phyloP scores from a whole-genome alignment of 92 coral and sea anemone genomes.

The Anthopleura xanthogrammica region DNA sequence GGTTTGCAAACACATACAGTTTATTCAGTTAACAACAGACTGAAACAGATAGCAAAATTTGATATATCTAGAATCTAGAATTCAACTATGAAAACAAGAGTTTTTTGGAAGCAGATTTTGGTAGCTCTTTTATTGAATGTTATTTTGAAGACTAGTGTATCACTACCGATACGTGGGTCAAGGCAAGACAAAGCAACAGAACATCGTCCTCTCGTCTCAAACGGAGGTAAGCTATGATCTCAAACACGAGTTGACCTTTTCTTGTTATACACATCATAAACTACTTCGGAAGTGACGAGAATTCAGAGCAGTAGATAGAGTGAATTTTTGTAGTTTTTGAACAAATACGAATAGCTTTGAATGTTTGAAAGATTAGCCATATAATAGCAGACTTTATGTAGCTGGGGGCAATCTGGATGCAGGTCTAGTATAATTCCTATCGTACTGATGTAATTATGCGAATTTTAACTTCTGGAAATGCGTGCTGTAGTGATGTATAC shows the following conservation, averaged over 20 bases:
- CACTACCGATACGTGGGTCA: neutral
- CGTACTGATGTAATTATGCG: neutral
- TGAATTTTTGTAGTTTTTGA: too few relatives aligned
- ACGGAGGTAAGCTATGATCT: neutral
- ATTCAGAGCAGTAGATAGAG: too few relatives aligned
- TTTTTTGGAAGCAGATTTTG: neutral
- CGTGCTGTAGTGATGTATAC: neutral
- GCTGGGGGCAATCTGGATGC: too few relatives aligned
- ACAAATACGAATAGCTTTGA: too few relatives aligned
- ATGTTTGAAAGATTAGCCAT: too few relatives aligned
- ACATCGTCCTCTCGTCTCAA: neutral
- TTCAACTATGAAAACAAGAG: conserved; percentile 1
- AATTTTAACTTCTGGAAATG: neutral
- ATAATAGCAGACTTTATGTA: too few relatives aligned
- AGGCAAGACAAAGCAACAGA: neutral
- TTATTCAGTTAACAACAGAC: neutral
- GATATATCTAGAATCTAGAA: neutral
- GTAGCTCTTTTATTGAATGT: neutral
- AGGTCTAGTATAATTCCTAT: neutral
- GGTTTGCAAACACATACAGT: neutral
- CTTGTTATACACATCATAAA: neutral
- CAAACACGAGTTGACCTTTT: neutral
- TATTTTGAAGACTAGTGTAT: neutral
- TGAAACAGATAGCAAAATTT: neutral
- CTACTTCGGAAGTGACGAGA: too few relatives aligned